phyloP scores from a whole-genome alignment of 1,140 invertebrate species.

The Drosophila nebulosa region DNA sequence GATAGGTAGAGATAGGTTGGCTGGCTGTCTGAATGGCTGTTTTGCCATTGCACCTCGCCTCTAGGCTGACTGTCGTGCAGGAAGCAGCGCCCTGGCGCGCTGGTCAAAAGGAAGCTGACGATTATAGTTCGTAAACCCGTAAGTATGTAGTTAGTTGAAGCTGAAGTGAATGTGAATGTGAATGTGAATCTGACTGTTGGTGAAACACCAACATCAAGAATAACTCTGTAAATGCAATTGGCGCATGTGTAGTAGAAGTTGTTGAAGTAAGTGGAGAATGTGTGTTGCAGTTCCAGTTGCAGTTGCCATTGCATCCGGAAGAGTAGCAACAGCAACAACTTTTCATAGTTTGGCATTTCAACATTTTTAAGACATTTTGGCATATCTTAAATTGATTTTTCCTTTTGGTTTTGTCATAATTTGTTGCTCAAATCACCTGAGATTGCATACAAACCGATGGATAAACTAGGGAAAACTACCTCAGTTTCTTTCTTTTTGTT shows the following conservation, averaged over 20 bases:
- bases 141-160: slow-evolving; percentile 1
- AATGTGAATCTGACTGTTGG: slow-evolving; percentile 24
- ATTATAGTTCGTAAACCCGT: slow-evolving; percentile 58
- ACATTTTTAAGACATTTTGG: too few species aligned
- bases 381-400: too few species aligned
- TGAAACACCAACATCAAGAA: neutral
- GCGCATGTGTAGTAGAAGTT: neutral
- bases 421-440: too few species aligned
- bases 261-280: neutral
- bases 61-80: slow-evolving; percentile 50
- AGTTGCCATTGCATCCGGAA: neutral
- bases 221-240: neutral
- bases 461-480: too few species aligned
- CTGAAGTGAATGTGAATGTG: slow-evolving; percentile 17
- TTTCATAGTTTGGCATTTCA: neutral
- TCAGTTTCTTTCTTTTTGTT: too few species aligned
- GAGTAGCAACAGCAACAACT: neutral
- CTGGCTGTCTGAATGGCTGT: neutral
- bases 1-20: neutral
- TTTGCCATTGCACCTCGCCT: neutral
- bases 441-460: too few species aligned
- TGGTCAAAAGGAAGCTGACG: slow-evolving; percentile 71
- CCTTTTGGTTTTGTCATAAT: too few species aligned
- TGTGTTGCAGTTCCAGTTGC: too few species aligned
- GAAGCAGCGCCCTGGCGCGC: slow-evolving; percentile 60